Evolutionary conservation across 1,140 invertebrate species (phyloP).

Genomic region (Bombus ignitus): DNA sequence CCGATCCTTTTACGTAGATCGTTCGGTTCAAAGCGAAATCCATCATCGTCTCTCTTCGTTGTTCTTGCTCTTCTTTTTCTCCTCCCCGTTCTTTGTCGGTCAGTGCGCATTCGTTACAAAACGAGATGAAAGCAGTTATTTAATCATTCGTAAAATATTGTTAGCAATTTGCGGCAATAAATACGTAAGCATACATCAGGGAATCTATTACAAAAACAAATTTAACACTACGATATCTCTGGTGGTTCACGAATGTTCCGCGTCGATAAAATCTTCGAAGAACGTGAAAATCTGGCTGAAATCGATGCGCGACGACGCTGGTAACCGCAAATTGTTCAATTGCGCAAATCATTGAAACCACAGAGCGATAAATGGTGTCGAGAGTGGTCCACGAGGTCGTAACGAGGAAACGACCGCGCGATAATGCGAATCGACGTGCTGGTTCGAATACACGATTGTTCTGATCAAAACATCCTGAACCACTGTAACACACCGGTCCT

Average conservation of each 20-base stretch:
- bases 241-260: too few relatives aligned
- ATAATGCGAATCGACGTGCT: neutral
- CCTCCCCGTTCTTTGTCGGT: neutral
- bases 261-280: neutral
- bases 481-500: neutral
- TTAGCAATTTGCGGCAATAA: neutral
- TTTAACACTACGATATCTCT: neutral
- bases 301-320: neutral
- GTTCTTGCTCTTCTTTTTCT: slow-evolving; percentile 1
- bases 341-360: slow-evolving; percentile 22
- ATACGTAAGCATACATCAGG: neutral
- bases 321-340: neutral
- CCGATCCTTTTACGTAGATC: slow-evolving; percentile 17
- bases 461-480: neutral
- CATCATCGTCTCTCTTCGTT: neutral
- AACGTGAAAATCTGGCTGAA: neutral
- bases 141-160: neutral
- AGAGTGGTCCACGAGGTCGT: neutral
- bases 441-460: slow-evolving; percentile 9
- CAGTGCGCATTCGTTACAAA: neutral
- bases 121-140: neutral
- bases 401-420: neutral
- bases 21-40: neutral
- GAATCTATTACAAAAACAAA: slow-evolving; percentile 1
- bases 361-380: slow-evolving; percentile 6